These are phyloP conservation scores for Macrocentrus cingulum DNA, from an alignment of 1,140 invertebrate genomes.

Conservation along the genomic window DNA sequence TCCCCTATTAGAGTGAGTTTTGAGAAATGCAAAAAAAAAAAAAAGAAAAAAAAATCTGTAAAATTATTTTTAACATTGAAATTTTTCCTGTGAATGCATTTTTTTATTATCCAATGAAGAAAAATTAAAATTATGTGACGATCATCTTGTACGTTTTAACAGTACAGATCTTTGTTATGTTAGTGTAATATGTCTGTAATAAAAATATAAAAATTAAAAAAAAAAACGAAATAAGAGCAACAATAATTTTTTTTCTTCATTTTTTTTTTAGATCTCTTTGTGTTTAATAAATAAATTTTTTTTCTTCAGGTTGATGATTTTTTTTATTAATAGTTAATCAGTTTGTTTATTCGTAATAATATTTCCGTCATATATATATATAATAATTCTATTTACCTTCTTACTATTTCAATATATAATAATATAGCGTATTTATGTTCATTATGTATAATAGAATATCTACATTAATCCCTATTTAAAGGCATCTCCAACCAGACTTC, in stretches of 20 bases:
- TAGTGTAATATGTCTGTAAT: slow-evolving; percentile 56
- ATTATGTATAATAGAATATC: slow-evolving; percentile 60
- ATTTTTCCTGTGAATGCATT: slow-evolving; percentile 52
- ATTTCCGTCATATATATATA: slow-evolving; percentile 56
- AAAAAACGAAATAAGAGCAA: background rate
- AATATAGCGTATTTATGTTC: slow-evolving; percentile 59
- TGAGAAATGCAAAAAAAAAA: too few species aligned
- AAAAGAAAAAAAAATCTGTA: slow-evolving; percentile 26
- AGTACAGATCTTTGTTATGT: slow-evolving; percentile 60
- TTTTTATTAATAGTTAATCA: slow-evolving; percentile 57
- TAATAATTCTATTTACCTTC: slow-evolving; percentile 55
- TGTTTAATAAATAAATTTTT: background rate
- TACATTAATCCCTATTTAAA: slow-evolving; percentile 60
- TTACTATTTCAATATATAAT: slow-evolving; percentile 56
- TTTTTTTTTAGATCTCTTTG: background rate
- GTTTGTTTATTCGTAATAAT: slow-evolving; percentile 60
- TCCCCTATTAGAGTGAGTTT: too few species aligned
- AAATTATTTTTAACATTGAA: too few species aligned
- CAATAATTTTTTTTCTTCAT: too few species aligned
- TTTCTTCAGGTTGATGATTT: background rate
- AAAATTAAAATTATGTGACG: slow-evolving; percentile 50
- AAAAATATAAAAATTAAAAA: slow-evolving; percentile 44
- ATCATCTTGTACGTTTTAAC: slow-evolving; percentile 59
- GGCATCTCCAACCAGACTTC: slow-evolving; percentile 60
- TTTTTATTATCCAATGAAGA: slow-evolving; percentile 26